Evolutionary conservation across 1,140 invertebrate species (phyloP).

Genomic region (Zaprionus capensis): DNA sequence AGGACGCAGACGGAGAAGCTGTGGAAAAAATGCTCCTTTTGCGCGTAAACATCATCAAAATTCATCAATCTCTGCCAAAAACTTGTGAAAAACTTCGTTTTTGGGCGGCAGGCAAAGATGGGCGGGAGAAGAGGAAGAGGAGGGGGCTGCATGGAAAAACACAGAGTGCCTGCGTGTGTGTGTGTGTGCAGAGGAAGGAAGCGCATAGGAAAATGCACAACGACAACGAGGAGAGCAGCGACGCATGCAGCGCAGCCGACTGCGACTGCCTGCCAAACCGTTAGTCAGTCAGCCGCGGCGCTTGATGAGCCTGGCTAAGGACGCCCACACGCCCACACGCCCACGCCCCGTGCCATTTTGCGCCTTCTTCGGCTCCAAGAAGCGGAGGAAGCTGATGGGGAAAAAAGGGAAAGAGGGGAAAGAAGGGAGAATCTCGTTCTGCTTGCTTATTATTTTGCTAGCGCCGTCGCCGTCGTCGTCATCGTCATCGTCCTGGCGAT

Average conservation of each 20-base stretch:
- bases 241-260: conserved; percentile 65
- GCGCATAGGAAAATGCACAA: conserved; percentile 43
- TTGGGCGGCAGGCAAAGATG: conserved; percentile 5
- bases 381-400: background rate
- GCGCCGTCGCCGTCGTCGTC: conserved; percentile 17
- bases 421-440: conserved; percentile 21
- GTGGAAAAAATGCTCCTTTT: conserved; percentile 67
- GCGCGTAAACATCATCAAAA: conserved; percentile 83
- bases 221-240: conserved; percentile 47
- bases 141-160: conserved; percentile 28
- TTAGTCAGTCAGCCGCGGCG: conserved; percentile 11
- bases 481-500: conserved; percentile 57
- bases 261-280: conserved; percentile 11
- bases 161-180: conserved; percentile 41
- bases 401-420: background rate
- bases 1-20: conserved; percentile 14
- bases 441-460: conserved; percentile 51
- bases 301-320: conserved; percentile 71
- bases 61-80: conserved; percentile 84
- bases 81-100: conserved; percentile 72
- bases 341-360: conserved; percentile 18
- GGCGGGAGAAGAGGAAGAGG: background rate
- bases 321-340: conserved; percentile 53
- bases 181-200: conserved; percentile 35
- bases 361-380: background rate